phyloP scores from a whole-genome alignment of 1,140 invertebrate species.

The Pseudachorutes palmiensis region DNA sequence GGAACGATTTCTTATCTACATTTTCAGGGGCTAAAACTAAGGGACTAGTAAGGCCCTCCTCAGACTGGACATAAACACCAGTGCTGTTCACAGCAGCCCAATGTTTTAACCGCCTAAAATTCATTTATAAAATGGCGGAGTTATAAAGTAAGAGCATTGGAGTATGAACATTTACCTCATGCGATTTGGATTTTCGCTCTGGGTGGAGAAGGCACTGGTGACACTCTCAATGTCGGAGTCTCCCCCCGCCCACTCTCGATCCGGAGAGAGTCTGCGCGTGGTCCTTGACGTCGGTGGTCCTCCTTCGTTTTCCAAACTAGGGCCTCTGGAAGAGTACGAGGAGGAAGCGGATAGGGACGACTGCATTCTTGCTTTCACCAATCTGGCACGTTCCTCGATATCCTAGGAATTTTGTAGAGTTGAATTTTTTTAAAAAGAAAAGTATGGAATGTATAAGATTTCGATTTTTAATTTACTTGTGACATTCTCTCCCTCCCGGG shows the following conservation, averaged over 20 bases:
- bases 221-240: slow-evolving; percentile 86
- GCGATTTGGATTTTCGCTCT: slow-evolving; percentile 61
- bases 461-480: slow-evolving; percentile 30
- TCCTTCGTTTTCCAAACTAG: slow-evolving; percentile 34
- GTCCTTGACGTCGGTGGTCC: slow-evolving; percentile 15
- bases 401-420: slow-evolving; percentile 57
- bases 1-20: too few species aligned
- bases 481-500: slow-evolving; percentile 37
- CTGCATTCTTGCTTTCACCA: slow-evolving; percentile 57
- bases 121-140: too few species aligned
- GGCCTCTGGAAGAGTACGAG: slow-evolving; percentile 35
- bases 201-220: slow-evolving; percentile 77
- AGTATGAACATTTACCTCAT: slow-evolving; percentile 50
- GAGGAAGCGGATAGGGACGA: slow-evolving; percentile 34
- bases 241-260: slow-evolving; percentile 50
- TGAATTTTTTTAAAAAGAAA: not conserved
- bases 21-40: too few species aligned
- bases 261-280: slow-evolving; percentile 35
- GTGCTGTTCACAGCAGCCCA: too few species aligned
- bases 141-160: not conserved
- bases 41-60: too few species aligned
- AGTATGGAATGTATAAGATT: too few species aligned
- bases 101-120: too few species aligned
- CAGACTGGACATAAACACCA: too few species aligned
- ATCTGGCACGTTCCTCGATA: slow-evolving; percentile 69